Evolutionary conservation across 2,113 vertebrate species (phyloP), one percentile per base, ranked within the genome.

Genomic region (Atlantisia rogersi): DNA sequence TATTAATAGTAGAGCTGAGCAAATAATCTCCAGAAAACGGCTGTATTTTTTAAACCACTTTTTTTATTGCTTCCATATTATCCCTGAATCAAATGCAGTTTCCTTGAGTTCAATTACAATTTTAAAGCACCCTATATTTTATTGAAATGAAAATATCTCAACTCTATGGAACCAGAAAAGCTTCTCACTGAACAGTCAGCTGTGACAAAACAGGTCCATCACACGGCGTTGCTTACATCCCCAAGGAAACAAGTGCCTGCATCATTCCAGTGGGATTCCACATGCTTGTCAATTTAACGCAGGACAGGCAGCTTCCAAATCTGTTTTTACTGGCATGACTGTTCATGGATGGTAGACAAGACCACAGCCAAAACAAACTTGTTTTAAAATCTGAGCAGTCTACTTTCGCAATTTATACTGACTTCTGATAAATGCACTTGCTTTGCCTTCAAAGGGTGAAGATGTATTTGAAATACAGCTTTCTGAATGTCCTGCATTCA

Each of bases 21-120:
- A 97, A 96, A 93, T 93, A 88, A 95, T 82, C 79, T 64, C 71
- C 73, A 95, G 80, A 93, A 93, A 94, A 90, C 68, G 70, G 60
- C 62, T 76, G 77, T 58, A 46, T 93, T 95, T 94, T 78, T 91
- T 14, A 53, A 89, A 88, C 29, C 13, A 39, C 37, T 78, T 86
- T 78, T 86, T 79, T 88, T 92, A 88, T 90, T 82, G 74, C 53
- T 92, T 89, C 74, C 76, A 93, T 75, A 91, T 88, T 79, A 69
- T 68, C 37, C 18, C 35, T 4, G 31, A 93, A 94, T 75, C 53
- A 92, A 88, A 86, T 17, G 44, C 25, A 79, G 76, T 82, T 94
- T 94, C 76, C 52, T 63, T 26, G 29, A 74, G 75, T 55, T 70
- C 52, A 64, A 44, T 55, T 70, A 73, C 29, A 44, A 26, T 60